Conservation (phyloP, 1,140 invertebrate genomes). For the Lycorma delicatula region DNA sequence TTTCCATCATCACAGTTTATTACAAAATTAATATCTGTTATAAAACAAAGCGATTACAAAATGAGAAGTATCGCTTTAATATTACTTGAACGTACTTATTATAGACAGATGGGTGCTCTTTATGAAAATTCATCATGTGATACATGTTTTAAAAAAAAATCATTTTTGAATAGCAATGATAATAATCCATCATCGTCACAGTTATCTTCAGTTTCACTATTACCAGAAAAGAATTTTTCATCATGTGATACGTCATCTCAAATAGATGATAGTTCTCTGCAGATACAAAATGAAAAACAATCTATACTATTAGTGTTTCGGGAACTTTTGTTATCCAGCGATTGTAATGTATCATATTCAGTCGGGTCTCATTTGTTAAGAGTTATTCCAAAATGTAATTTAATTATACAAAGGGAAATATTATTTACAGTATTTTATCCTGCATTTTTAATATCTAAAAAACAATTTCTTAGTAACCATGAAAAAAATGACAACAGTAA, state of each 20-base stretch:
- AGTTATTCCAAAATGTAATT: slow-evolving; percentile 44
- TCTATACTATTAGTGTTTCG: slow-evolving; percentile 44
- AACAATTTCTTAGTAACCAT: slow-evolving; percentile 38
- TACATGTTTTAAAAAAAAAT: neutral
- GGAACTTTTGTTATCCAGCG: slow-evolving; percentile 44
- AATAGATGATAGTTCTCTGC: too few species aligned
- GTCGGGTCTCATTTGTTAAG: slow-evolving; percentile 50
- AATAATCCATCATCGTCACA: too few species aligned
- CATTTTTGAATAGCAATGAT: neutral
- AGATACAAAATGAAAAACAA: too few species aligned
- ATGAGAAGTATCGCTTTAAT: slow-evolving; percentile 35
- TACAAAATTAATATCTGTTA: slow-evolving; percentile 34
- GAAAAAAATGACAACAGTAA: slow-evolving; percentile 41
- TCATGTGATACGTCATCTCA: too few species aligned
- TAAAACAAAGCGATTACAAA: slow-evolving; percentile 33
- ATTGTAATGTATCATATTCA: slow-evolving; percentile 45
- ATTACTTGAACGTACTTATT: slow-evolving; percentile 49
- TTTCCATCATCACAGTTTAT: slow-evolving; percentile 44
- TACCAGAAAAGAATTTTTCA: too few species aligned
- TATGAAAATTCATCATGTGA: slow-evolving; percentile 9
- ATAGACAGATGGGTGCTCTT: slow-evolving; percentile 48
- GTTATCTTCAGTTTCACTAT: too few species aligned
- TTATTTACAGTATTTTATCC: slow-evolving; percentile 51
- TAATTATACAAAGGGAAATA: slow-evolving; percentile 46
- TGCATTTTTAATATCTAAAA: slow-evolving; percentile 47